Conservation (phyloP, 2,797 vertebrate species). For the Enteromius fasciolatus region DNA sequence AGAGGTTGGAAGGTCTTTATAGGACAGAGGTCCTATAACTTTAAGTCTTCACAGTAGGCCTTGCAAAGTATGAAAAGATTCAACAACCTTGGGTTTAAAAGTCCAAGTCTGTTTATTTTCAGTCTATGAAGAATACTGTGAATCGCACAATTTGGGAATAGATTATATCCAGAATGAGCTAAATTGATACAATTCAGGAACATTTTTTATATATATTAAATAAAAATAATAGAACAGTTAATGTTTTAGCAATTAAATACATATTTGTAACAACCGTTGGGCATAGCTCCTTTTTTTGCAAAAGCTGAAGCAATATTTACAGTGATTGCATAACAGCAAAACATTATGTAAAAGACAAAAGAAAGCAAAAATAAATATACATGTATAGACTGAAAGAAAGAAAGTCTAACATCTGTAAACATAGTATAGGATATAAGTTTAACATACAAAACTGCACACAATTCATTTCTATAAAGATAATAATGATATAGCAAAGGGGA, state of each 20-base stretch:
- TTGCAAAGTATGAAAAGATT: neutral
- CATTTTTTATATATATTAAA: neutral
- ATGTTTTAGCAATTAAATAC: conserved; percentile 50
- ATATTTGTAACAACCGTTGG: conserved; percentile 9
- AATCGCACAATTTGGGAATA: neutral
- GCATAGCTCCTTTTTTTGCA: neutral
- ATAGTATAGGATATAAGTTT: neutral
- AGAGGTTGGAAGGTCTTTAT: neutral
- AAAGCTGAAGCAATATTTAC: conserved; percentile 14
- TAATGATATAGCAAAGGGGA: neutral
- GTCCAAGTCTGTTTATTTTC: neutral
- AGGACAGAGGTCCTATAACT: neutral
- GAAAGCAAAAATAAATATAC: conserved; percentile 50
- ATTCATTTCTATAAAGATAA: neutral
- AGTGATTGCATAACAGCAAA: conserved; percentile 6
- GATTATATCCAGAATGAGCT: neutral
- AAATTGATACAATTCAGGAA: neutral
- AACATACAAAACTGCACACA: neutral
- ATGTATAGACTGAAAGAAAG: conserved; percentile 18
- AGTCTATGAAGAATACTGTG: neutral
- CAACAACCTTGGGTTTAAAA: neutral
- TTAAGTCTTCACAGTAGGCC: neutral
- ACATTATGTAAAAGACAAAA: neutral
- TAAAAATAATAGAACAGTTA: neutral
- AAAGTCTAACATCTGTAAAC: conserved; percentile 2